Evolutionary conservation across 64 coral and sea anemone genomes (phyloP).

Genomic region (Exaiptasia diaphana): DNA sequence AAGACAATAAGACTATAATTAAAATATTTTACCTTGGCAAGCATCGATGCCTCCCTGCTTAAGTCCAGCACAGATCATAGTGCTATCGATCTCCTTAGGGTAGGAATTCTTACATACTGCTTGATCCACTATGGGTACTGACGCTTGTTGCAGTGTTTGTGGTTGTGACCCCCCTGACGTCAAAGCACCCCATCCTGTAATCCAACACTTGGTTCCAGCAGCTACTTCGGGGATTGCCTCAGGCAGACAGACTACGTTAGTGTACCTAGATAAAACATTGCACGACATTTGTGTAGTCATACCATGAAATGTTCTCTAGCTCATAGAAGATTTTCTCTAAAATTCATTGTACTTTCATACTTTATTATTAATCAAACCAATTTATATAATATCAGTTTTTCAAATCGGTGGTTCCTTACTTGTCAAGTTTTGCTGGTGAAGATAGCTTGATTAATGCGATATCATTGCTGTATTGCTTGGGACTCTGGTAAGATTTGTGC

Average conservation of each 20-base stretch:
- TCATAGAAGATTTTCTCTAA: not conserved
- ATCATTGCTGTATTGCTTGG: conserved; percentile 26
- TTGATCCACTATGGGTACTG: conserved; percentile 51
- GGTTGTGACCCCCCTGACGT: conserved; percentile 8
- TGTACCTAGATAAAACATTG: conserved; percentile 7
- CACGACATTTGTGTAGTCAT: no score
- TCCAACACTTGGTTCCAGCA: not conserved
- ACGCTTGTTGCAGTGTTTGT: conserved; percentile 27
- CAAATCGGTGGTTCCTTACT: not conserved
- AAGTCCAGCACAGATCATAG: conserved; percentile 28
- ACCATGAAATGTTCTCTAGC: not conserved
- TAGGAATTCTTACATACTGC: conserved; percentile 15
- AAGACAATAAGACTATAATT: no score
- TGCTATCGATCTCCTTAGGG: not conserved
- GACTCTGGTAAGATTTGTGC: conserved; percentile 17
- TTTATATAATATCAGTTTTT: not conserved
- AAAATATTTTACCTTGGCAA: not conserved
- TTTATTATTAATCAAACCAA: not conserved
- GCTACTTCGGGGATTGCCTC: not conserved
- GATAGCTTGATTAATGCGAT: conserved; percentile 50
- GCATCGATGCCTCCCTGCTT: conserved; percentile 6
- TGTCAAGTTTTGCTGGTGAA: conserved; percentile 7
- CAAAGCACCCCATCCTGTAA: conserved; percentile 56
- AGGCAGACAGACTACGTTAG: not conserved
- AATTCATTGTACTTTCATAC: no score